Conservation (phyloP, 1,140 invertebrate species). For the Pogonognathellus flavescens region DNA sequence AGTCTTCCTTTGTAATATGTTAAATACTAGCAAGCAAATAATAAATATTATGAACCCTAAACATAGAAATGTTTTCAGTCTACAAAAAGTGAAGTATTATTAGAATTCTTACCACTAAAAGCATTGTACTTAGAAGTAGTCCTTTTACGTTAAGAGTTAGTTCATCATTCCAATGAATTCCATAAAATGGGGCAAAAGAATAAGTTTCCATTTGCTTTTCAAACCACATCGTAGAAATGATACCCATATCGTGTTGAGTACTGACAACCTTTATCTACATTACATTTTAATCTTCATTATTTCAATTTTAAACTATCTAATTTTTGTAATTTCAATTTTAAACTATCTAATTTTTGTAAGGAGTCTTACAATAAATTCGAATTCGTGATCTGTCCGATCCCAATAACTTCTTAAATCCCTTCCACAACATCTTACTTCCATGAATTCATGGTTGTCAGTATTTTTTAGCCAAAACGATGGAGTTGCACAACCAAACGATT, state of each 20-base stretch:
- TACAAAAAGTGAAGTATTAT: not conserved
- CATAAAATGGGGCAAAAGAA: constrained; percentile 1
- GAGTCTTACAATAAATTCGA: constrained; percentile 12
- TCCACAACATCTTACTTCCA: not conserved
- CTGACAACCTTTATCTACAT: not conserved
- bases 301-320: no score
- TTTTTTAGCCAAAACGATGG: not conserved
- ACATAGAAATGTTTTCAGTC: not conserved
- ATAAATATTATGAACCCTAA: not conserved
- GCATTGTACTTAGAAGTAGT: constrained; percentile 7
- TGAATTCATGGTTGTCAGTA: not conserved
- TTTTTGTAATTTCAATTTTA: not conserved
- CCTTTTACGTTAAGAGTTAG: constrained; percentile 16
- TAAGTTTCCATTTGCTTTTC: constrained; percentile 26
- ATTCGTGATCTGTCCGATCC: not conserved
- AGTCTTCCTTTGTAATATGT: constrained; percentile 1
- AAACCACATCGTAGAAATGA: constrained; percentile 13
- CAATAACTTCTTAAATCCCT: not conserved
- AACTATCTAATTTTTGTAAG: not conserved
- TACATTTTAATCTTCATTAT: not conserved
- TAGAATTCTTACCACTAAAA: constrained; percentile 6
- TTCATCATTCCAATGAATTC: constrained; percentile 25
- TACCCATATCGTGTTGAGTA: constrained; percentile 10
- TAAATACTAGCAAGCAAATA: not conserved
- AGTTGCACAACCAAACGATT: not conserved